Evolutionary conservation across 2,797 vertebrate genomes (phyloP).

Genomic region (Platyrinchus mystaceus): DNA sequence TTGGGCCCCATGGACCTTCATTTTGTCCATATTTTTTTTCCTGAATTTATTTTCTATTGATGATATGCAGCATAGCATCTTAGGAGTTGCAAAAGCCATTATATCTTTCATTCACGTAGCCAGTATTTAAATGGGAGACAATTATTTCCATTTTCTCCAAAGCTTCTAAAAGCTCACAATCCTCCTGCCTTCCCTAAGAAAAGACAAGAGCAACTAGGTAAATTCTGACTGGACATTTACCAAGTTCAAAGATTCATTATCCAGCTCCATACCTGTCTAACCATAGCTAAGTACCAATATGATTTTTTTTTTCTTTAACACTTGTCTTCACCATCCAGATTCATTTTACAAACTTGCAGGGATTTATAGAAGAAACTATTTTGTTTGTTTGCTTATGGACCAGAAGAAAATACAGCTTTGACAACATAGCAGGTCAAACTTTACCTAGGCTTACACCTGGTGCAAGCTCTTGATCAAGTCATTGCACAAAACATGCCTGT

Average conservation of each 20-base stretch:
- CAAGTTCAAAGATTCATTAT: not conserved
- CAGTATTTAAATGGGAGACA: not conserved
- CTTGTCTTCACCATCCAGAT: not conserved
- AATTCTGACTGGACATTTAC: not conserved
- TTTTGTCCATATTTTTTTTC: not conserved
- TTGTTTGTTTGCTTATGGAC: not conserved
- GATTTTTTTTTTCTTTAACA: not conserved
- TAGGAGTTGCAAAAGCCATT: not conserved
- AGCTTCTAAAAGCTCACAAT: not conserved
- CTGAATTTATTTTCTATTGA: not conserved
- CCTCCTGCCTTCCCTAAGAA: not conserved
- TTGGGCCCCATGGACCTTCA: accelerated
- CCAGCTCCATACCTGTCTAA: not conserved
- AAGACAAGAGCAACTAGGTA: not conserved
- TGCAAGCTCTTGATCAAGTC: not conserved
- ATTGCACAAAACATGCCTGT: accelerated
- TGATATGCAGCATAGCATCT: not conserved
- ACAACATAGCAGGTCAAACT: not conserved
- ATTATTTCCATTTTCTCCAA: not conserved
- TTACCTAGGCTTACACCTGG: not conserved
- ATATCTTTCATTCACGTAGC: not conserved
- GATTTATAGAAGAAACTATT: not conserved
- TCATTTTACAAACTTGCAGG: not conserved
- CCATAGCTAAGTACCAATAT: not conserved
- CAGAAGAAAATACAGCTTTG: not conserved